A percentile compares a stretch with the other conserved stretches of the same genome.
Conservation (phyloP, 2,797 vertebrate species). For the Prionace glauca region DNA sequence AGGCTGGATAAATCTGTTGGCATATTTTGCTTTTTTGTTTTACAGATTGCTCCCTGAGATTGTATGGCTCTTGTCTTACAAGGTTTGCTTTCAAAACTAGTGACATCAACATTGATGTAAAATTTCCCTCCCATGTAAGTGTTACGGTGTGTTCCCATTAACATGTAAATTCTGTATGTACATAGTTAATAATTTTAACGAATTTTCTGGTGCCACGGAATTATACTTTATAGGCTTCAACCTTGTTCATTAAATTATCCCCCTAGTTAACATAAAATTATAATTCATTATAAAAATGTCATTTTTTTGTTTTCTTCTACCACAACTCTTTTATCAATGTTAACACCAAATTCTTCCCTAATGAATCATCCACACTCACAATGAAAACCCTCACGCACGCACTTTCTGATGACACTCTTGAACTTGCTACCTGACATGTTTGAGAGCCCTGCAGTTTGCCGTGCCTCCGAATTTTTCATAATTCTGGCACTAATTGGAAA, state of each 20-base stretch:
- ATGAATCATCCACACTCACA: neutral
- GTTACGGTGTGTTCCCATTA: neutral
- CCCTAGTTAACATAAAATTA: neutral
- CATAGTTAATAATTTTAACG: neutral
- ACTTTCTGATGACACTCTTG: neutral
- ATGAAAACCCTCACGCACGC: neutral
- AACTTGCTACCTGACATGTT: neutral
- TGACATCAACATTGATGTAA: constrained; percentile 90
- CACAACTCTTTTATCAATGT: neutral
- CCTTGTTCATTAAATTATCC: neutral
- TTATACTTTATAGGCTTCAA: neutral
- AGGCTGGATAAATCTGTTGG: neutral
- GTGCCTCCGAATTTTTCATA: neutral
- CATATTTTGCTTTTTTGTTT: constrained; percentile 46
- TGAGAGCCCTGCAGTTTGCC: neutral
- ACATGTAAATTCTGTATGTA: neutral
- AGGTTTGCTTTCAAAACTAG: constrained; percentile 92
- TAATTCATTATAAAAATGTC: too few relatives aligned
- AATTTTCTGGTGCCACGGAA: neutral
- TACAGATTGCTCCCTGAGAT: constrained; percentile 83
- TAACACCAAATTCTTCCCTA: neutral
- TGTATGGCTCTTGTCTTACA: constrained; percentile 91
- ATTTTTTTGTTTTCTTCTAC: neutral
- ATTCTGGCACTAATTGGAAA: neutral
- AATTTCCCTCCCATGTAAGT: constrained; percentile 79